phyloP scores from a whole-genome alignment of 2,113 vertebrate genomes.

The Mesocricetus auratus region DNA sequence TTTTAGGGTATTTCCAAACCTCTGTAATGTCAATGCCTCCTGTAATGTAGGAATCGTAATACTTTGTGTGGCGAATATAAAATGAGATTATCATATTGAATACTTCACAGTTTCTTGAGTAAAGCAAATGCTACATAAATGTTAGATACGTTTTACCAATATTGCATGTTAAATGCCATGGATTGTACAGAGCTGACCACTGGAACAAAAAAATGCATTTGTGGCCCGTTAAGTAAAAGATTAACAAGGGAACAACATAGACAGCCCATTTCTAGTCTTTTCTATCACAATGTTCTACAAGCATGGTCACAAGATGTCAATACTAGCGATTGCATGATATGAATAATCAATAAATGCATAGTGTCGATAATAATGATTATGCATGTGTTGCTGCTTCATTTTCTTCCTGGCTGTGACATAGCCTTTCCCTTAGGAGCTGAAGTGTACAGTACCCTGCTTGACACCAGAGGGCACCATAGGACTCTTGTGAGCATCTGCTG shows the following conservation, averaged over 20 bases:
- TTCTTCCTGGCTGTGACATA: background rate
- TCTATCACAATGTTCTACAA: background rate
- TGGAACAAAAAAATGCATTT: background rate
- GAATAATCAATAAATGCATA: background rate
- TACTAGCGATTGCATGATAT: background rate
- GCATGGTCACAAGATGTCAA: background rate
- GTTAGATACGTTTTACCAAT: background rate
- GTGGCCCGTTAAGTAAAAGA: background rate
- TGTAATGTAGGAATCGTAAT: background rate
- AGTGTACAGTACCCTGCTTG: background rate
- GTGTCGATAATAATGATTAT: background rate
- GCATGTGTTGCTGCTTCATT: background rate
- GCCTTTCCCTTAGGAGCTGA: background rate
- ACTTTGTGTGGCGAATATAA: background rate
- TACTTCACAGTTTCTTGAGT: background rate
- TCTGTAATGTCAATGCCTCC: background rate
- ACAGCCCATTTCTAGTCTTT: background rate
- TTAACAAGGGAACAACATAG: background rate
- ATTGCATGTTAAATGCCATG: background rate
- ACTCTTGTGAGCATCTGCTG: background rate
- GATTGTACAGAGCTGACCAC: background rate
- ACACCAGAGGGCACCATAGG: slow-evolving; percentile 69
- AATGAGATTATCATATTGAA: background rate
- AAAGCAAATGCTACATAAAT: background rate
- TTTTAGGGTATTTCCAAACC: background rate